Evolutionary conservation across 1,140 invertebrate species (phyloP).

Genomic region (Cyrtorhinus lividipennis): DNA sequence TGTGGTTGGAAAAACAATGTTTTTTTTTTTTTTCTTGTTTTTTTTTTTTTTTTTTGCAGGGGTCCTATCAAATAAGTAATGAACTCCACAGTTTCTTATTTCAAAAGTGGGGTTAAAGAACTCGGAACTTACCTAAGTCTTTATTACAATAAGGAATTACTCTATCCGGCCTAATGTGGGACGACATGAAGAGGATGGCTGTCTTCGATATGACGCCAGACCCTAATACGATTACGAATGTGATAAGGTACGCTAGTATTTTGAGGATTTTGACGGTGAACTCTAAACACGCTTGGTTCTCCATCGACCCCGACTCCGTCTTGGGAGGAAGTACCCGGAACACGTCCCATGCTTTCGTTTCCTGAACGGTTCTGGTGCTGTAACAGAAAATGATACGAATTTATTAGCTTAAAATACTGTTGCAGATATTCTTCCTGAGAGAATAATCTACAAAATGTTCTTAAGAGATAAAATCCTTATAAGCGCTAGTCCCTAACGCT

Average conservation of each 20-base stretch:
- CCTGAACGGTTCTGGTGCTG: constrained; percentile 67
- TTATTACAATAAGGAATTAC: constrained; percentile 65
- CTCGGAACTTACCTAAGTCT: constrained; percentile 58
- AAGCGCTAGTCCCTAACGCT: too few species aligned
- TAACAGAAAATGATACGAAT: constrained; percentile 17
- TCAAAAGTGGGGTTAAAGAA: too few species aligned
- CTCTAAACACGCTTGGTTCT: constrained; percentile 70
- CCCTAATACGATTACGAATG: constrained; percentile 67
- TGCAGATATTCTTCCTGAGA: too few species aligned
- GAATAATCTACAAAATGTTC: too few species aligned
- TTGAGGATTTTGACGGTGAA: constrained; percentile 74
- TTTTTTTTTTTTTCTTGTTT: too few species aligned
- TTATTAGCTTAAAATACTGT: too few species aligned
- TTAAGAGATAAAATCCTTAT: too few species aligned
- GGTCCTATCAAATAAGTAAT: too few species aligned
- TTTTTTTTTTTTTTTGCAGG: too few species aligned
- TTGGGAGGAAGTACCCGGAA: constrained; percentile 79
- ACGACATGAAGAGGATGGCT: constrained; percentile 79
- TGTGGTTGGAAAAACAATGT: too few species aligned
- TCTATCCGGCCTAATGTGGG: constrained; percentile 61
- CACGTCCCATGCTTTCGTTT: constrained; percentile 92
- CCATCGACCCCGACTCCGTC: constrained; percentile 74
- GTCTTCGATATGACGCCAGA: constrained; percentile 75
- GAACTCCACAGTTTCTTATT: too few species aligned
- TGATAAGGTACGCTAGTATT: constrained; percentile 66